phyloP scores from a whole-genome alignment of 2,113 vertebrate species.

The Chelonoidis abingdonii region DNA sequence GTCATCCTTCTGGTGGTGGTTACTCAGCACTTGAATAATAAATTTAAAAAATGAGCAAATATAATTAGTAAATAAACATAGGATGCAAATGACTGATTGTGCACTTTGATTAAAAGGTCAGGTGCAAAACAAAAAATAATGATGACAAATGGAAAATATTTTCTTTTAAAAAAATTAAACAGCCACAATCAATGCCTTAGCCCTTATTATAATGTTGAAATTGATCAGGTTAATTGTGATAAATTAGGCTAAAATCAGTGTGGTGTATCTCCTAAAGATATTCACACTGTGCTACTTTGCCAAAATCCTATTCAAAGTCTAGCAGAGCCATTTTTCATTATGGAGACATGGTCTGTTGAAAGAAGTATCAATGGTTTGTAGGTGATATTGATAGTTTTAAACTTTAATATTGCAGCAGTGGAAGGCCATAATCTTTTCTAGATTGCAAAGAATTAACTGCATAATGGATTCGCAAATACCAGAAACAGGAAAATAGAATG shows the following conservation, averaged over 20 bases:
- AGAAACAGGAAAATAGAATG: accelerated
- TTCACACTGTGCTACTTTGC: background rate
- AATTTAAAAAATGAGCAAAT: background rate
- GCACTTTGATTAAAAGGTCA: slow-evolving; percentile 63
- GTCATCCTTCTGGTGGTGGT: background rate
- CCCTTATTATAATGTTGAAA: slow-evolving; percentile 40
- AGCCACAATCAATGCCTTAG: background rate
- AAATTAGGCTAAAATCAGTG: background rate
- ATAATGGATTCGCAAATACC: background rate
- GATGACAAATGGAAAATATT: slow-evolving; percentile 54
- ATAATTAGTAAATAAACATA: background rate
- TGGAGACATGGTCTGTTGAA: background rate
- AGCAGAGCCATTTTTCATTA: slow-evolving; percentile 22
- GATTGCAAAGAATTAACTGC: background rate
- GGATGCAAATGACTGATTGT: background rate
- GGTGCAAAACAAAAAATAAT: slow-evolving; percentile 34
- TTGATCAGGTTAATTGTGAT: slow-evolving; percentile 56
- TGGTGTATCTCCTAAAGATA: background rate
- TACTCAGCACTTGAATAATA: slow-evolving; percentile 11
- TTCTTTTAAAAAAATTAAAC: slow-evolving; percentile 50
- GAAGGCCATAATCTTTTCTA: background rate
- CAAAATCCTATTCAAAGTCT: slow-evolving; percentile 4
- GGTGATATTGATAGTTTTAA: background rate
- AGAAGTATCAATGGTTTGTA: background rate
- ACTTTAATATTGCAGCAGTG: background rate